A percentile compares a stretch with the other conserved stretches of the same genome.
phyloP scores from a whole-genome alignment of 2,797 vertebrate species.

The Dipus sagitta region DNA sequence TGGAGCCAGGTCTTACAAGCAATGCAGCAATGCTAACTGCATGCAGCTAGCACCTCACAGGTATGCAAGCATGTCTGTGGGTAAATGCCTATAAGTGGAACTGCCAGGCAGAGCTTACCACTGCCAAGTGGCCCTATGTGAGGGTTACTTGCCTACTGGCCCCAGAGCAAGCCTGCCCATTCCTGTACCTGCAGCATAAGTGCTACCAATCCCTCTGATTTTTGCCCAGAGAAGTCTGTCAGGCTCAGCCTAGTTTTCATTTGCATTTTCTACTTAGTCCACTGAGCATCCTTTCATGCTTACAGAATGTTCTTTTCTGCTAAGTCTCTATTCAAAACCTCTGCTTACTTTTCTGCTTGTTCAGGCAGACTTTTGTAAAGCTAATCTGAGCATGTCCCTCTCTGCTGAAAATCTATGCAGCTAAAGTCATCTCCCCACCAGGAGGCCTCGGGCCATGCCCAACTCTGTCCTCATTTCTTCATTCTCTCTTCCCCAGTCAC shows the following conservation, averaged over 20 bases:
- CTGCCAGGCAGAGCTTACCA: not conserved
- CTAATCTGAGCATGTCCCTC: not conserved
- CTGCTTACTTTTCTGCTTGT: not conserved
- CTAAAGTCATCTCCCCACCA: not conserved
- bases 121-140: not conserved
- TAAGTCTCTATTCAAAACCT: not conserved
- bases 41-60: not conserved
- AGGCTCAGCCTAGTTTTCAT: not conserved
- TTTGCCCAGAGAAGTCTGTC: not conserved
- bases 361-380: conserved; percentile 43
- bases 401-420: conserved; percentile 18
- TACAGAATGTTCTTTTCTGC: not conserved
- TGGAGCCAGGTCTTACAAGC: not conserved
- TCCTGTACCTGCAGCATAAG: not conserved
- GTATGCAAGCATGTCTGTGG: not conserved
- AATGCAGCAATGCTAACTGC: not conserved
- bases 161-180: not conserved
- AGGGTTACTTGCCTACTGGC: not conserved
- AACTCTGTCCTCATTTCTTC: not conserved
- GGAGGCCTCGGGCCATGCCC: not conserved
- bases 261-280: not conserved
- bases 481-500: not conserved
- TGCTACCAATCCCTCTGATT: not conserved
- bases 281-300: not conserved
- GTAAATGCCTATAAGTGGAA: not conserved